phyloP scores from a whole-genome alignment of 2,888 invertebrate species.

The Campoletis raptor region DNA sequence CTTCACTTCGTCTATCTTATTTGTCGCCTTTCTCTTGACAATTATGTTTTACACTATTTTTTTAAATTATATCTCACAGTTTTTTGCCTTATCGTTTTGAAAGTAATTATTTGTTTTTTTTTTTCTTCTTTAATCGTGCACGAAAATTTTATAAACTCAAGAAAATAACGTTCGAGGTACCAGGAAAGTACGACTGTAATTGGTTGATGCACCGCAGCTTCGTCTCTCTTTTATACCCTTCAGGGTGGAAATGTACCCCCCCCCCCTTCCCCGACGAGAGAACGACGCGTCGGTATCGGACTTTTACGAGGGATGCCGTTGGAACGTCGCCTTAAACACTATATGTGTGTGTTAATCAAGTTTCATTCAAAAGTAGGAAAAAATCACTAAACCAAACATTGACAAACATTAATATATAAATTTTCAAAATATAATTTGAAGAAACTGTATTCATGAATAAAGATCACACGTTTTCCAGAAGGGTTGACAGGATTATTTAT shows the following conservation, averaged over 20 bases:
- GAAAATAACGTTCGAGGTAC: conserved; percentile 17
- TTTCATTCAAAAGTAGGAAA: too few relatives aligned
- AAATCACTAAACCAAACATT: too few relatives aligned
- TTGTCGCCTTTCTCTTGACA: neutral
- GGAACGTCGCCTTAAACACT: too few relatives aligned
- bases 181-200: conserved; percentile 77
- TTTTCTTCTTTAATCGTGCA: neutral
- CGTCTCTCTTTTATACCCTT: conserved; percentile 78
- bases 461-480: too few relatives aligned
- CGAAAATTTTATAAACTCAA: neutral
- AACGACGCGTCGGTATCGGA: conserved; percentile 55
- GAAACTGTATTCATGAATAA: too few relatives aligned
- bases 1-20: neutral
- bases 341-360: too few relatives aligned
- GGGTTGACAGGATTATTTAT: too few relatives aligned
- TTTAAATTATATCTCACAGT: too few relatives aligned
- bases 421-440: too few relatives aligned
- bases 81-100: neutral
- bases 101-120: neutral
- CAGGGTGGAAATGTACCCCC: conserved; percentile 72
- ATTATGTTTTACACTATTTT: neutral
- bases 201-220: conserved; percentile 77
- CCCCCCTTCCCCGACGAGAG: conserved; percentile 76
- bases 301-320: conserved; percentile 67
- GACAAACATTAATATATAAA: too few relatives aligned